phyloP scores from a whole-genome alignment of 2,797 vertebrate species.

The Eulemur mongoz region DNA sequence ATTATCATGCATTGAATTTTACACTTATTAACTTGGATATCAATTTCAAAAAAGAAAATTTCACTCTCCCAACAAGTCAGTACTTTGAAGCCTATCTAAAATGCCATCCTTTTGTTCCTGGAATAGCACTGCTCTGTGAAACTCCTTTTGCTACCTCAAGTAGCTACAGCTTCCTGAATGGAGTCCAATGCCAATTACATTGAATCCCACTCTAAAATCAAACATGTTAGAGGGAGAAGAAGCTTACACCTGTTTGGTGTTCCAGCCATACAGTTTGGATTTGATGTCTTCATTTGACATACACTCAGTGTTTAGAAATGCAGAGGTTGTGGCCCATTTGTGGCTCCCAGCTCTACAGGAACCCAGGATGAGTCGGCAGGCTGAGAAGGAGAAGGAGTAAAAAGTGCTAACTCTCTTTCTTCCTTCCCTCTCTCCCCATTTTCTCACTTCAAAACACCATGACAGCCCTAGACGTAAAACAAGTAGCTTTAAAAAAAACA shows the following conservation, averaged over 20 bases:
- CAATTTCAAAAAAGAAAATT: slow-evolving; percentile 25
- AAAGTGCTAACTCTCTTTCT: background rate
- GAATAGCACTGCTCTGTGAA: background rate
- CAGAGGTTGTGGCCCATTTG: background rate
- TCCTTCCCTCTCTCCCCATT: background rate
- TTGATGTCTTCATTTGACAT: background rate
- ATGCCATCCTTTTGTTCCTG: background rate
- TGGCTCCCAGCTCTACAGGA: background rate
- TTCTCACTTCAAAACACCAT: slow-evolving; percentile 7
- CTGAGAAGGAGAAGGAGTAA: background rate
- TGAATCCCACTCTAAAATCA: background rate
- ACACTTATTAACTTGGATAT: slow-evolving; percentile 9
- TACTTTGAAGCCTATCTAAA: slow-evolving; percentile 14
- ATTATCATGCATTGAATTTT: background rate
- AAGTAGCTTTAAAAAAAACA: background rate
- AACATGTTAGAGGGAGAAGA: background rate
- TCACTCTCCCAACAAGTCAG: background rate
- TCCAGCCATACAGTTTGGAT: background rate
- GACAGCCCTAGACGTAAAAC: background rate
- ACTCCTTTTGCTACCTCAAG: background rate
- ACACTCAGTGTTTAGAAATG: background rate
- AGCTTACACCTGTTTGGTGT: background rate
- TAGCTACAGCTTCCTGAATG: background rate
- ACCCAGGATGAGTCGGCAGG: background rate
- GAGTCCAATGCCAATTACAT: background rate